Evolutionary conservation across 2,113 vertebrate species (phyloP).

Genomic region (Oenanthe oenanthe): DNA sequence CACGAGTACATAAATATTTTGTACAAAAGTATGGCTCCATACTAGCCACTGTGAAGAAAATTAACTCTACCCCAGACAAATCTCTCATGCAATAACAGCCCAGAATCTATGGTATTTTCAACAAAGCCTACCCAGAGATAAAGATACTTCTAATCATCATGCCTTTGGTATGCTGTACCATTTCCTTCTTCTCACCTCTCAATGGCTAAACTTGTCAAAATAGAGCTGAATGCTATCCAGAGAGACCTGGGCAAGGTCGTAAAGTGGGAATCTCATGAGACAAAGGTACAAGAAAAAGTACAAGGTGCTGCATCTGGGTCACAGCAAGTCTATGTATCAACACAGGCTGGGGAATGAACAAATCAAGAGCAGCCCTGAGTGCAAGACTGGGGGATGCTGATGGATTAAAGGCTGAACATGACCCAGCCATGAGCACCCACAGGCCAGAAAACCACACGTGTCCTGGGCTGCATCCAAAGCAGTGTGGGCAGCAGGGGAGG

Average conservation of each 20-base stretch:
- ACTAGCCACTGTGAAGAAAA: not conserved
- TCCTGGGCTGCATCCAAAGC: not conserved
- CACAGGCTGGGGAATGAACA: too few relatives aligned
- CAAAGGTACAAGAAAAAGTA: not conserved
- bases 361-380: not conserved
- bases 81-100: not conserved
- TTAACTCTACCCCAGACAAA: not conserved
- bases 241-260: not conserved
- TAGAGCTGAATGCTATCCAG: not conserved
- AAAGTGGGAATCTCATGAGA: not conserved
- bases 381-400: not conserved
- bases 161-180: not conserved
- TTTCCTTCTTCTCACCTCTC: not conserved
- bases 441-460: rapidly evolving
- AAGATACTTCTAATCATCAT: not conserved
- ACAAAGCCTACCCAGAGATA: not conserved
- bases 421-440: not conserved
- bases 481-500: rapidly evolving
- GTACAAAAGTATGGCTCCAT: not conserved
- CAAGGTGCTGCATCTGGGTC: not conserved
- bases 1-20: not conserved
- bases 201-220: not conserved
- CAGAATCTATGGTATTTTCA: not conserved
- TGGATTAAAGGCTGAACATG: not conserved
- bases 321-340: not conserved